Base-by-base conservation (phyloP, 2,113 vertebrate species). In the Capra hircus region DNA sequence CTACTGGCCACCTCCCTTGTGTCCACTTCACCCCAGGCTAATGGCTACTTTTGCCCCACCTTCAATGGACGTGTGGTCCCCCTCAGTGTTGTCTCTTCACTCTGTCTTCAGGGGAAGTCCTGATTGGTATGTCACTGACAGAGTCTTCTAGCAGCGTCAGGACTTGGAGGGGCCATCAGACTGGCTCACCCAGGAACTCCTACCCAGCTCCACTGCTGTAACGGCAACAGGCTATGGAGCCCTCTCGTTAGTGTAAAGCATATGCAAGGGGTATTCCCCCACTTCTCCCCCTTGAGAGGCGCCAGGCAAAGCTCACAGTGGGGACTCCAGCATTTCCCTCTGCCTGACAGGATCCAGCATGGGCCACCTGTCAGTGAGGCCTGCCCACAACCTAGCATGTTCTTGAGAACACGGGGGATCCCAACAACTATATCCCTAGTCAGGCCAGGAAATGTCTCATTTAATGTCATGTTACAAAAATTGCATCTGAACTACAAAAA, bases 31-130 rank as follows among this genome's bases (percentile, higher is more conserved):
- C 9, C 57, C 67, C 16, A 21, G 91, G n/a, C 80, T 85, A 93
- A 90, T 16, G 2, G 21, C n/a, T 50, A 7, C 27, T 30, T 78
- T 43, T 48, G 52, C 7, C 77, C 43, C 28, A 30, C 43, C n/a
- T 71, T 74, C 33, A 30, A 3, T 10, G 27, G 50, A 19, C 0
- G 0, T 59, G 59, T 6, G 7, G 0, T 33, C 33, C 14, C 16
- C 60, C 27, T 48, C 25, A 27, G 55, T 12, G 19, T 28, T 27
- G 9, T 60, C 25, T 83, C 50, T 45, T 53, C 15, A 1, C 21
- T 90, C 88, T 81, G 15, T 77, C 85, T 78, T 60, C 9, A 28
- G n/a, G 15, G 59, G 33, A 48, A 77, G 36, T 93, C 36, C 16
- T 53, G 43, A 45, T 7, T 6, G 3, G 2, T 27, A 88, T 48